Conservation (phyloP, 2,113 vertebrate species). For the Apodemus speciosus region DNA sequence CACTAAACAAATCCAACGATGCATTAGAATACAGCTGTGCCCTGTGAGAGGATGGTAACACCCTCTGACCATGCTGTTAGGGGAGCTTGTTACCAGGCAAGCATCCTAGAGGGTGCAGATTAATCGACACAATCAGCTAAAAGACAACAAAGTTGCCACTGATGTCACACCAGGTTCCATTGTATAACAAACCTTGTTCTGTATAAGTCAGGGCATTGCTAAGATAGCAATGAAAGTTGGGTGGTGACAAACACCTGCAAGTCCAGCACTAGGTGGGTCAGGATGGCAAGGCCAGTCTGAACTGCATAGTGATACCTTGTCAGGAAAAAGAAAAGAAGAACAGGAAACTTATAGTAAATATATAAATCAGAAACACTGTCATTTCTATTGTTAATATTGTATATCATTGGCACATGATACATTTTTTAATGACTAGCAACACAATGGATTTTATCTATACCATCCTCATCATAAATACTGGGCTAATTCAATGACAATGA, state of each 20-base stretch:
- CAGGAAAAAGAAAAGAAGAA: background rate
- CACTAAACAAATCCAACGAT: background rate
- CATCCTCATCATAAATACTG: background rate
- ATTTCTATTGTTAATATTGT: background rate
- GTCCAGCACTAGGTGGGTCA: background rate
- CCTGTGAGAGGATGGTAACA: rapidly evolving
- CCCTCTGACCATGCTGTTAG: too few relatives aligned
- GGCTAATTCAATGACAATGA: background rate
- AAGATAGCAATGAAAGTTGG: too few relatives aligned
- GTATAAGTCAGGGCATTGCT: background rate
- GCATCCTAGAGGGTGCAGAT: background rate
- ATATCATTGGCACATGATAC: too few relatives aligned
- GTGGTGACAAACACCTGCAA: background rate
- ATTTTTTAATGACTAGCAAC: background rate
- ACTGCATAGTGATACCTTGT: background rate
- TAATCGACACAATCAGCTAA: background rate
- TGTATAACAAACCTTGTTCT: background rate
- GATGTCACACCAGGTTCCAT: too few relatives aligned
- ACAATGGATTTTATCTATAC: background rate
- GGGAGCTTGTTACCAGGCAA: background rate
- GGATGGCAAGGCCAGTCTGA: background rate
- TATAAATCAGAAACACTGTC: background rate
- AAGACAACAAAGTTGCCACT: too few relatives aligned
- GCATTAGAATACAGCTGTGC: background rate
- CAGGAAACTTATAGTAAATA: background rate